Base-by-base conservation (phyloP, 92 coral and sea anemone genomes). In the Porites lobata region DNA sequence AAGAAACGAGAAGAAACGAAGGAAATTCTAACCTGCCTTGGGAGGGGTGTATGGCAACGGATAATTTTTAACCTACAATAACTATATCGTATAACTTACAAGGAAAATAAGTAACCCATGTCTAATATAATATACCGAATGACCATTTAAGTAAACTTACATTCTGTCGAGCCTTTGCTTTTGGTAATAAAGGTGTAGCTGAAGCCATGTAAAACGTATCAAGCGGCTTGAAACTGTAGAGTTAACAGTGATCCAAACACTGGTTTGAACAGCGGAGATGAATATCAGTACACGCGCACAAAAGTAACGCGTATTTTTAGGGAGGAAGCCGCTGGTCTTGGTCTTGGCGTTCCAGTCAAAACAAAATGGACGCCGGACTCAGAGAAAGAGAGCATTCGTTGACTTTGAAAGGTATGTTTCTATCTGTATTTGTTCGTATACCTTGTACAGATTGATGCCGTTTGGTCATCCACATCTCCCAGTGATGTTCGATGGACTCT, bases 361-460 rank as follows among this genome's bases (percentile, higher is more conserved):
- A 83, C 87, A 77, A 72, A 73, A 95, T 95, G 98, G 96, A 95
- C 68, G 75, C 94, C 20, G 98, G 98, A 38, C 56, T 95, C 72
- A 82, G 98, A 73, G 98, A 95, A 76, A 93, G 98, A 63, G 99
- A 97, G 32, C 98, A 97, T 80, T 93, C 91, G 71, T 80, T 97
- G 53, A 98, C 98, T 71, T 94, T 97, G 58, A 97, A 94, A 85
- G 99, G 99, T 97, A 61, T 12, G 54, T 78, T 6, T 57, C 75
- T 57, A 6, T 2, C 9, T 3, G 76, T 68, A 52, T 67, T 67
- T 85, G n/a, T 24, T 66, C 15, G 17, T 77, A 32, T 7, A 50
- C 67, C 9, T 8, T n/a, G 21, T 15, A 62, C 38, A 14, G 19
- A 43, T 24, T 17, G 29, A 18, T 14, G n/a, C 15, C 0, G 17